phyloP scores from a whole-genome alignment of 2,797 vertebrate species.

The Anas capensis region DNA sequence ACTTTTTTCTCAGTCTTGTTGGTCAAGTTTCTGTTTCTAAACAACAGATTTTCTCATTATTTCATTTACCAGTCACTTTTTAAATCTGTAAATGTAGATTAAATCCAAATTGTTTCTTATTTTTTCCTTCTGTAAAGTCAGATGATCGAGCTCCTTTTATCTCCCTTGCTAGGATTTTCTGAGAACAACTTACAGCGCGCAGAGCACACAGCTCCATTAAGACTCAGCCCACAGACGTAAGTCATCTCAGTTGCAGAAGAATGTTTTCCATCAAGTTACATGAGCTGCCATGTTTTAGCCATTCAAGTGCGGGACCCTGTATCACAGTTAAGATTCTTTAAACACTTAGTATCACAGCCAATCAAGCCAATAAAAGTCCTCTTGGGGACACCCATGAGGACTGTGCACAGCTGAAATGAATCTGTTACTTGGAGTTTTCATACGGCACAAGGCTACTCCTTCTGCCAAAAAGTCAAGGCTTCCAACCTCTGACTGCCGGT shows the following conservation, averaged over 20 bases:
- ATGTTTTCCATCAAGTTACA: background rate
- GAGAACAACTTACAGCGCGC: background rate
- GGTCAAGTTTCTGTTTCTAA: background rate
- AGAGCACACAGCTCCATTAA: background rate
- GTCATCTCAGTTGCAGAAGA: background rate
- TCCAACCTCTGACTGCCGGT: conserved; percentile 6
- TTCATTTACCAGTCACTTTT: background rate
- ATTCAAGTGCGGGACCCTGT: background rate
- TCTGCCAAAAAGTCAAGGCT: conserved; percentile 30
- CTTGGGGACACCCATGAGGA: background rate
- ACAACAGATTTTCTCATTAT: background rate
- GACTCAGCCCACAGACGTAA: background rate
- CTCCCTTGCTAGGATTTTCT: background rate
- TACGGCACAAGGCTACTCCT: background rate
- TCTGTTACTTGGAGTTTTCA: background rate
- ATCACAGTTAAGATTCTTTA: background rate
- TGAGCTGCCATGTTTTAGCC: background rate
- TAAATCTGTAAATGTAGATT: background rate
- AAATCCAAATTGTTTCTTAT: background rate
- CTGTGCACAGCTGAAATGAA: background rate
- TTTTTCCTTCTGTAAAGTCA: background rate
- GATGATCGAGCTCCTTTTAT: background rate
- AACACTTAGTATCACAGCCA: background rate
- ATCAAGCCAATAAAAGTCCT: background rate
- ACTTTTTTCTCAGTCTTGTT: background rate